phyloP scores from a whole-genome alignment of 2,888 invertebrate species.

The Troides aeacus region DNA sequence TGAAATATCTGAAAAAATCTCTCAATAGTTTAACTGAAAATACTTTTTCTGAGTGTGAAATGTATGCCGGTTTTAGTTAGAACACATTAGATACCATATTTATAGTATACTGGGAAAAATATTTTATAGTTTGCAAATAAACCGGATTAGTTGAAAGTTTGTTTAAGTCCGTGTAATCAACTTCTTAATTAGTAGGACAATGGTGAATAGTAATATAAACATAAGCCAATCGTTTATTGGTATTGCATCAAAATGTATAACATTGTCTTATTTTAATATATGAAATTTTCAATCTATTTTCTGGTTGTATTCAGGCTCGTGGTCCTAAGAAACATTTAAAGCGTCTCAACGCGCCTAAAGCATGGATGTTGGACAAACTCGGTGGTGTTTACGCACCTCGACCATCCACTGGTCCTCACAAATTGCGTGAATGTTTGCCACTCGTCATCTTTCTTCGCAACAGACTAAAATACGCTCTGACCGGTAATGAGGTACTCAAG shows the following conservation, averaged over 20 bases:
- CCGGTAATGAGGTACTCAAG: slow-evolving; percentile 97
- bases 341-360: slow-evolving; percentile 98
- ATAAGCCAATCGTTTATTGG: not conserved
- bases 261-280: not conserved
- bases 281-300: slow-evolving; percentile 20
- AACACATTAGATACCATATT: slow-evolving; percentile 11
- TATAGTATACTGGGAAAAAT: slow-evolving; percentile 4
- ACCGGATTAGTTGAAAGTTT: slow-evolving; percentile 14
- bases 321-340: slow-evolving; percentile 99
- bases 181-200: not conserved
- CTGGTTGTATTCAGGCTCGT: slow-evolving; percentile 86
- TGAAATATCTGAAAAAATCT: slow-evolving; percentile 59
- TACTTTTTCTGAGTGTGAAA: slow-evolving; percentile 1
- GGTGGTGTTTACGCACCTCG: slow-evolving; percentile 99
- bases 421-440: slow-evolving; percentile 97
- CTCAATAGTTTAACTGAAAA: slow-evolving; percentile 14
- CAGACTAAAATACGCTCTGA: slow-evolving; percentile 98
- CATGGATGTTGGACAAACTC: slow-evolving; percentile 99
- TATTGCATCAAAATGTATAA: not conserved
- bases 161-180: not conserved
- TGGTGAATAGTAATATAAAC: slow-evolving; percentile 14
- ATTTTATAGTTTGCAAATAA: slow-evolving; percentile 7
- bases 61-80: not conserved
- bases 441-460: slow-evolving; percentile 98
- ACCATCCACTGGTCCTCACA: slow-evolving; percentile 98